Evolutionary conservation across 1,140 invertebrate species (phyloP), one percentile per base, ranked within the genome.

Genomic region (Drosophila tropicalis): DNA sequence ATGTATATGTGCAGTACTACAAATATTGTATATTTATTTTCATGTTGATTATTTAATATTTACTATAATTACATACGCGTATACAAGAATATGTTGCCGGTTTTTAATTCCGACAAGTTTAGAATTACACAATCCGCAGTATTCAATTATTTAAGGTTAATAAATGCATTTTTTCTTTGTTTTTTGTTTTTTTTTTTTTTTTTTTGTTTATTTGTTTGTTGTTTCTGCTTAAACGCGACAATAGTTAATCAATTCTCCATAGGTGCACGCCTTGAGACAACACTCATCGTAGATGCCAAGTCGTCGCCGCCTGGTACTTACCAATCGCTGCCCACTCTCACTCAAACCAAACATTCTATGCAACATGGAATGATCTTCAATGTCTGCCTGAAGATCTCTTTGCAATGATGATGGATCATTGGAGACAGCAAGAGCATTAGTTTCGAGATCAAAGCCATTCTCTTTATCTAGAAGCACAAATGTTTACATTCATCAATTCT

Each of bases 271-370:
- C 5, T 78, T 82, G 15, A 41, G 17, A 44, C 80, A 82, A 13
- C 80, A 82, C 44, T 81, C 80, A 13, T 82, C 79, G 29, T 54
- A 67, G 17, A 80, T 56, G 10, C 74, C 76, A 1, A 61, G 5
- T 1, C 72, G 72, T 4, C 64, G 67, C 3, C 68, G 76, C 36
- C 76, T 67, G 0, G 76, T 75, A 25, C 76, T 51, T 7, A 81
- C 15, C 25, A 75, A n/a, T 9, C 34, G 54, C 1, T 29, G 15
- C 7, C 56, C 44, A 17, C 78, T 72, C 2, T 76, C 67, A 19
- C 44, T 29, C 1, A 79, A 9, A 1, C 19, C 7, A 51, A 51
- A 51, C 61, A 80, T 56, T 3, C 63, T 40, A 4, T 32, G 36
- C 9, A 80, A 47, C 5, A 81, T 62, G 0, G 67, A 56, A 7